Evolutionary conservation across 2,797 vertebrate species (phyloP), one percentile per base, ranked within the genome.

Genomic region (Fringilla coelebs): DNA sequence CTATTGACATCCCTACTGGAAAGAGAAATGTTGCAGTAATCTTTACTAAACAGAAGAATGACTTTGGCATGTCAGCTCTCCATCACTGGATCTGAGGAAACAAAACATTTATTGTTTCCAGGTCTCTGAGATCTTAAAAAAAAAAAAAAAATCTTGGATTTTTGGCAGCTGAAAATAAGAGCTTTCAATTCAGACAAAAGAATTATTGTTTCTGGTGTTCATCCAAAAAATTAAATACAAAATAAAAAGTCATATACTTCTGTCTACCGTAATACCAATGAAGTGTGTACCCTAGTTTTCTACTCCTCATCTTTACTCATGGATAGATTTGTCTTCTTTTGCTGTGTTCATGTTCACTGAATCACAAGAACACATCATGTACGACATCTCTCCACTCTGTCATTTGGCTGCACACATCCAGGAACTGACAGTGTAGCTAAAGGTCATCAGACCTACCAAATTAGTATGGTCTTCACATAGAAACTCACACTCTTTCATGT

Each of bases 101-200:
- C n/a, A 94, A 79, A 90, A 88, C 5, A 1, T 73, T 84, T 73
- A 81, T 88, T 94, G 63, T 72, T 95, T 92, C 90, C 51, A 68
- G 9, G 26, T 60, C 49, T 89, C 68, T 32, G 22, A 74, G 26
- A 65, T 45, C 77, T 82, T 75, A 3, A 65, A 71, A 52, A 45
- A 48, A 65, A 65, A 21, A 48, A 52, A 57, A 58, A 58, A 36
- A 36, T 9, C 31, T 43, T 70, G 38, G 54, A 40, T 58, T 92
- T 91, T 88, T 85, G 85, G 84, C 94, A 89, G n/a, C 26, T 91
- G 67, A 77, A 95, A 93, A 84, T 70, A 90, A 88, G 34, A 68
- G 32, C 40, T 85, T 89, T 89, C 61, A 77, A 87, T 91, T 93
- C 76, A 95, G 63, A 94, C 66, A 91, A 71, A 94, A 91, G 40